Base-by-base conservation (phyloP, 2,797 vertebrate genomes). In the Sebastes glaucus region DNA sequence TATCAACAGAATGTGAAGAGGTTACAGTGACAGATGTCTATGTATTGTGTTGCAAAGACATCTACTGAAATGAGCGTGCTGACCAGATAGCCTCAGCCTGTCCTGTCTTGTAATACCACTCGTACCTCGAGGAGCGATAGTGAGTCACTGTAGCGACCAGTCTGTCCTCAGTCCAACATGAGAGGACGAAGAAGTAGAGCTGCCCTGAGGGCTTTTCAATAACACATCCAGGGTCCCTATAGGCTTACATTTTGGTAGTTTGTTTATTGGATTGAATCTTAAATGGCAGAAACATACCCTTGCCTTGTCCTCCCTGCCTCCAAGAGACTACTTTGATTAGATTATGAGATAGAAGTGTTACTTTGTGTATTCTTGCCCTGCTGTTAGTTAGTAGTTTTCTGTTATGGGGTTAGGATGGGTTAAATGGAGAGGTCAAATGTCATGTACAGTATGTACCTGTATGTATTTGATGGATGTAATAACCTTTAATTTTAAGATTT, bases 141-240 rank as follows among this genome's bases (percentile, higher is more conserved):
- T 59, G 56, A 57, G 56, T 11, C 53, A 55, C 53, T 11, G 11
- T 25, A 4, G 23, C 6, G 3, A 30, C 16, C 27, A 30, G 27
- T 28, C 14, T 1, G 25, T 0, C 27, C 55, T 57, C 55, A 14
- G 38, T 42, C 14, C 14, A 42, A 42, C 38, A 16, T 22, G 22
- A 23, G 22, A 55, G 53, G 22, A 56, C 5, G 2, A 16, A 16
- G 13, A 27, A 14, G 23, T 27, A 8, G 23, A 27, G 55, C 23
- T 57, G 56, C 25, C 0, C 25, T 0, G 6, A 7, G 35, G 35
- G 35, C 0, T 38, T 0, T 0, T 38, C 35, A 1, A 42, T 42
- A 42, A 16, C 0, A 16, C 38, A 42, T 42, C 0, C 38, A 42
- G 13, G 38, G 0, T 42, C 14, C 14, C 5, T 42, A 0, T 42